Evolutionary conservation across 2,113 vertebrate genomes (phyloP).

Genomic region (Geothlypis trichas): DNA sequence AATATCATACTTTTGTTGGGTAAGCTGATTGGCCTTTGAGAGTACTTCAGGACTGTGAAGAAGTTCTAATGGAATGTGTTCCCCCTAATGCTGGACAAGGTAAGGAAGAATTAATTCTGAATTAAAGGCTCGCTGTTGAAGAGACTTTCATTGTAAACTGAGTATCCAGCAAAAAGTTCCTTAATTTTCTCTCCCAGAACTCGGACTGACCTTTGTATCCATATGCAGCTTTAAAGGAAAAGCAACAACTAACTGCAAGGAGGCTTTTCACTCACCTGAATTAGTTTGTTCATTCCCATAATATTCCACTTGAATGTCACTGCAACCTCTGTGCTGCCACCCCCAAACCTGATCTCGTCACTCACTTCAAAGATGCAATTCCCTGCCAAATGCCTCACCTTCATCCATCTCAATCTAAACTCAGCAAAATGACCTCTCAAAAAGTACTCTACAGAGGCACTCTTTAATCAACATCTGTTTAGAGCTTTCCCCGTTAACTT

Average conservation of each 20-base stretch:
- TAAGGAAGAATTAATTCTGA: not conserved
- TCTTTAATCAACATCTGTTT: conserved; percentile 65
- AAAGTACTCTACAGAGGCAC: conserved; percentile 61
- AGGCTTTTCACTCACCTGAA: not conserved
- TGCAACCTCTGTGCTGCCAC: not conserved
- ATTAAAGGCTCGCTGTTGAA: not conserved
- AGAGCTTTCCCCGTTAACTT: conserved; percentile 57
- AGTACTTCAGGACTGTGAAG: not conserved
- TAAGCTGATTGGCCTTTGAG: not conserved
- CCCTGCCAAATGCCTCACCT: conserved; percentile 34
- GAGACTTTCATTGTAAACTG: not conserved
- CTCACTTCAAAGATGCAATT: conserved; percentile 51
- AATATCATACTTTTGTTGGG: not conserved
- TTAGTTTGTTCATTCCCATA: not conserved
- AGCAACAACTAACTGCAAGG: not conserved
- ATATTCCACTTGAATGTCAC: conserved; percentile 36
- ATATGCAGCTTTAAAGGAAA: not conserved
- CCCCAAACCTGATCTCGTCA: conserved; percentile 12
- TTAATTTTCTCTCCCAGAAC: not conserved
- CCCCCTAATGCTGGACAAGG: not conserved
- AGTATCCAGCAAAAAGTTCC: not conserved
- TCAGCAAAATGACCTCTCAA: conserved; percentile 44
- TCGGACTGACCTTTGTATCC: not conserved
- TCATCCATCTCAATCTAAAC: conserved; percentile 68
- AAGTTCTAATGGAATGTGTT: not conserved